These are phyloP conservation scores for Pyralis farinalis DNA, from an alignment of 2,888 invertebrate genomes.

Conservation along the genomic window DNA sequence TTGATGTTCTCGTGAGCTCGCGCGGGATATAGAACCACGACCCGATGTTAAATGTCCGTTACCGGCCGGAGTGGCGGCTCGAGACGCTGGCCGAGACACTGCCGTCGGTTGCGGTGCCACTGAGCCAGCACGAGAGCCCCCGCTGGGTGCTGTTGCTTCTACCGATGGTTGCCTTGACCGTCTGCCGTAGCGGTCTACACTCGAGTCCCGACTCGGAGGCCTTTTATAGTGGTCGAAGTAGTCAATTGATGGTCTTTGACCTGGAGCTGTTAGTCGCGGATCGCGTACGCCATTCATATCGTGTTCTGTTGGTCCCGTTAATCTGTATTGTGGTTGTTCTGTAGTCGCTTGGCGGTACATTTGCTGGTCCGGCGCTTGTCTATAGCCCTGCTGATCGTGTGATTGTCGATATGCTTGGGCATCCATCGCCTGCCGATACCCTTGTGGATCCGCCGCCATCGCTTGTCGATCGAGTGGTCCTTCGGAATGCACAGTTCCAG, in stretches of 20 bases:
- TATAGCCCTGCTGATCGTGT: constrained; percentile 43
- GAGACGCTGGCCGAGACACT: constrained; percentile 82
- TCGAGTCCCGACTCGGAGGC: constrained; percentile 93
- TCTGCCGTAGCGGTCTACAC: constrained; percentile 90
- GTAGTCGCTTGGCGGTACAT: constrained; percentile 36
- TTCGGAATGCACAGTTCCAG: constrained; percentile 65
- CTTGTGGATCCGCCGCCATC: constrained; percentile 43
- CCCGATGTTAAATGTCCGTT: constrained; percentile 85
- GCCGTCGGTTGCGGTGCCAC: constrained; percentile 86
- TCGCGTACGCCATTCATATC: constrained; percentile 64
- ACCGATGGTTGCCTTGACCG: constrained; percentile 91
- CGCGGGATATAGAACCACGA: constrained; percentile 77
- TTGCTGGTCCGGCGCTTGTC: constrained; percentile 45
- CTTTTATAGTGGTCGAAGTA: constrained; percentile 97
- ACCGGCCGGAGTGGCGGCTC: constrained; percentile 78
- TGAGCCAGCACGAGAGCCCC: constrained; percentile 85
- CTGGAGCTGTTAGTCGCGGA: constrained; percentile 40
- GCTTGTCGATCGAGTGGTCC: constrained; percentile 46
- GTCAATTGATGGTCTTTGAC: constrained; percentile 86
- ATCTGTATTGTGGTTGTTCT: constrained; percentile 67
- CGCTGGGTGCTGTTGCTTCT: constrained; percentile 82
- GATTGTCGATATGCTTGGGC: constrained; percentile 52
- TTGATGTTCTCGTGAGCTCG: constrained; percentile 70
- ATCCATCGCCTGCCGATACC: constrained; percentile 45
- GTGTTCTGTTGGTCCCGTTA: constrained; percentile 61